These are phyloP conservation scores for Pogonognathellus flavescens DNA, from an alignment of 1,140 invertebrate genomes.

Conservation along the genomic window DNA sequence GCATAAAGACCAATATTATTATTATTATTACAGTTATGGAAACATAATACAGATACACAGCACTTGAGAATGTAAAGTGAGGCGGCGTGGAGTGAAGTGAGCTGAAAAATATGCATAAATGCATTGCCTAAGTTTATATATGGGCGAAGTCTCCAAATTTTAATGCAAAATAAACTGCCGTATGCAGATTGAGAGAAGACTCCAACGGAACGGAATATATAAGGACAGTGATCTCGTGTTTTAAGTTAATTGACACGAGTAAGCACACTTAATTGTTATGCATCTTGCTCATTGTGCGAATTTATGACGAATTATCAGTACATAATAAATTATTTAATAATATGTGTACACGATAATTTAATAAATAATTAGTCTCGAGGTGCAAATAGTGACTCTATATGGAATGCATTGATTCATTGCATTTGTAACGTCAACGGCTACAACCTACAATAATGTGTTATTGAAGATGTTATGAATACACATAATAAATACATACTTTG, in stretches of 20 bases:
- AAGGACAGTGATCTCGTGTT: slow-evolving; percentile 47
- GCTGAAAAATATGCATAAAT: slow-evolving; percentile 29
- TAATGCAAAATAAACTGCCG: slow-evolving; percentile 23
- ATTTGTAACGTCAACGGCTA: neutral
- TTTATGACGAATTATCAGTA: slow-evolving; percentile 43
- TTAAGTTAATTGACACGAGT: slow-evolving; percentile 19
- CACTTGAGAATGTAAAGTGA: neutral
- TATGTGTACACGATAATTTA: slow-evolving; percentile 39
- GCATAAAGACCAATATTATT: slow-evolving; percentile 2
- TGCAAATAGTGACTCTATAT: slow-evolving; percentile 45
- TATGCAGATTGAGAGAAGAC: slow-evolving; percentile 33
- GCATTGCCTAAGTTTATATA: slow-evolving; percentile 12
- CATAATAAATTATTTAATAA: slow-evolving; percentile 50
- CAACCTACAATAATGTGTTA: neutral
- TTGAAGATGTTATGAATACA: no score
- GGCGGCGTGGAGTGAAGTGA: neutral
- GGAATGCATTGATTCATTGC: slow-evolving; percentile 26
- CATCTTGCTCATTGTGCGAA: slow-evolving; percentile 34
- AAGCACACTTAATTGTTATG: slow-evolving; percentile 28
- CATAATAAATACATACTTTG: neutral
- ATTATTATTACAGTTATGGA: neutral
- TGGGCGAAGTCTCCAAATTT: slow-evolving; percentile 14
- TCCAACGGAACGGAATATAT: neutral
- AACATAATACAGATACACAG: no score
- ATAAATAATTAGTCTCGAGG: slow-evolving; percentile 44